Evolutionary conservation across 2,113 vertebrate genomes (phyloP).

Genomic region (Daubentonia madagascariensis): DNA sequence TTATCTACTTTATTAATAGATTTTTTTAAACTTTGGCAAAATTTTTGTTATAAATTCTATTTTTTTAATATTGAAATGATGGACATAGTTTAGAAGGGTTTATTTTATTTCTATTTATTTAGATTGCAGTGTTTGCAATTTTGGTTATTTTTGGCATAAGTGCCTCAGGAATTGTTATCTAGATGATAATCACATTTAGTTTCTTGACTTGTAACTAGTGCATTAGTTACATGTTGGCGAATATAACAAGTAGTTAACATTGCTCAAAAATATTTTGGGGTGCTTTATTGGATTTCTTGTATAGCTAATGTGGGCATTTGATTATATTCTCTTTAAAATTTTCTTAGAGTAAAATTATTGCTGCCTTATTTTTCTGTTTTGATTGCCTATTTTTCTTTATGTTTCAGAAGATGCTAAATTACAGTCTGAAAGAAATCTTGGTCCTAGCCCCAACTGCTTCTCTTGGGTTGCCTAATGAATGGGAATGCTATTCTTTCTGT

Average conservation of each 20-base stretch:
- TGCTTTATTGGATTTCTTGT: background rate
- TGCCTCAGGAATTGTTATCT: background rate
- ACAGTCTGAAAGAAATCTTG: slow-evolving; percentile 41
- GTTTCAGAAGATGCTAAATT: slow-evolving; percentile 11
- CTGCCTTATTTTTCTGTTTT: background rate
- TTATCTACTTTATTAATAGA: background rate
- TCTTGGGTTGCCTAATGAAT: background rate
- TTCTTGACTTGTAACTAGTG: background rate
- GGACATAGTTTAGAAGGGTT: background rate
- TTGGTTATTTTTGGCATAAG: background rate
- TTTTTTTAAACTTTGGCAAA: background rate
- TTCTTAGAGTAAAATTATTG: background rate
- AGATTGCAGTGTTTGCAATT: background rate
- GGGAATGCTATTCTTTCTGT: background rate
- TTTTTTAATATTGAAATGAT: background rate
- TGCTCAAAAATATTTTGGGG: background rate
- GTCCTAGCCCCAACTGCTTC: background rate
- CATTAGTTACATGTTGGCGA: background rate
- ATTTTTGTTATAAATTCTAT: background rate
- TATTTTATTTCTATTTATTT: background rate
- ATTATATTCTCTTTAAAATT: background rate
- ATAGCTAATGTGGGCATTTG: background rate
- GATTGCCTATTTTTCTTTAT: background rate
- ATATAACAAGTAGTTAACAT: background rate
- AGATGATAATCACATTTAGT: background rate